phyloP scores from a whole-genome alignment of 2,888 invertebrate genomes.

The Lacanobia oleracea region DNA sequence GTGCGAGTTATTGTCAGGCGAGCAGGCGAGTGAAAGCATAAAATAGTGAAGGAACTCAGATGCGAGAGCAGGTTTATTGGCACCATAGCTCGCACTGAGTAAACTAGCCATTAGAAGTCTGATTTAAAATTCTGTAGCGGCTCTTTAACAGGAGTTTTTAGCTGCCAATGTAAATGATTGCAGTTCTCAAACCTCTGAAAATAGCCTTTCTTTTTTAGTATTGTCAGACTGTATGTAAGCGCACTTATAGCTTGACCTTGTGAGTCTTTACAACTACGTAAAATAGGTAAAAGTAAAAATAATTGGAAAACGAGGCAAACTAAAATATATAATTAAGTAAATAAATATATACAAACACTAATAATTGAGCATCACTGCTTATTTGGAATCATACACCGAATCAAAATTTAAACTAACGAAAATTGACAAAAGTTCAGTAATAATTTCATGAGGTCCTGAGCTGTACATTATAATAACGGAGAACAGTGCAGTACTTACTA shows the following conservation, averaged over 20 bases:
- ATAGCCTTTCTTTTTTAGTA: background rate
- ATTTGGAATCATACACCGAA: conserved; percentile 58
- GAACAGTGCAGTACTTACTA: conserved; percentile 11
- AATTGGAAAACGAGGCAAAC: conserved; percentile 45
- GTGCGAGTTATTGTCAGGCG: too few relatives aligned
- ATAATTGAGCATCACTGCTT: conserved; percentile 26
- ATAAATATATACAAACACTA: conserved; percentile 54
- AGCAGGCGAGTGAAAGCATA: too few relatives aligned
- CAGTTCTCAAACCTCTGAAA: background rate
- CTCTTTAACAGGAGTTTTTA: background rate
- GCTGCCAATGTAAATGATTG: background rate
- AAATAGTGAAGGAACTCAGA: too few relatives aligned
- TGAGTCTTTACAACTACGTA: conserved; percentile 9
- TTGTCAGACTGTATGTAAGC: background rate
- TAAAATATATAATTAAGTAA: conserved; percentile 55
- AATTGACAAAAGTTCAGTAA: conserved; percentile 32
- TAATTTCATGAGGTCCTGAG: conserved; percentile 5
- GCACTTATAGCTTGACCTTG: background rate
- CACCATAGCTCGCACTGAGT: too few relatives aligned
- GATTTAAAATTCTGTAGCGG: too few relatives aligned
- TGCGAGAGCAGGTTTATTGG: too few relatives aligned
- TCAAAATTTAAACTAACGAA: conserved; percentile 21
- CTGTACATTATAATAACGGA: conserved; percentile 16
- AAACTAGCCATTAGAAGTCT: too few relatives aligned
- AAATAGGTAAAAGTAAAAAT: conserved; percentile 54